Evolutionary conservation across 2,797 vertebrate species (phyloP).

Genomic region (Falco cherrug): DNA sequence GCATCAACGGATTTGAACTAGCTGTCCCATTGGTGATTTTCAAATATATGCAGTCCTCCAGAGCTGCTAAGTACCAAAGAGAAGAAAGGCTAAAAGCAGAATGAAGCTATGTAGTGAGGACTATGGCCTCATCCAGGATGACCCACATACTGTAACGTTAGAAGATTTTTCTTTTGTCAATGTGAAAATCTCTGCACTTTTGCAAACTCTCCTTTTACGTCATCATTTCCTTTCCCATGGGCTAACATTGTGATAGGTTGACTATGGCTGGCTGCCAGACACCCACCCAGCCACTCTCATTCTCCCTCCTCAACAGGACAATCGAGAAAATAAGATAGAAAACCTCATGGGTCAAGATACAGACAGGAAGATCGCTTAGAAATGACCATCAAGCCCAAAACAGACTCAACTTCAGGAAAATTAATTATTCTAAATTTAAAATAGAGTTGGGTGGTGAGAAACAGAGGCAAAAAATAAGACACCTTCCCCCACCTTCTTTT

Average conservation of each 20-base stretch:
- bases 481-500: fast-evolving
- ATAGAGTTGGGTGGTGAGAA: neutral
- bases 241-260: neutral
- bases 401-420: neutral
- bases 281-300: neutral
- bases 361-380: neutral
- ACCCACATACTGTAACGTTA: neutral
- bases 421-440: neutral
- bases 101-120: neutral
- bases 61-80: neutral
- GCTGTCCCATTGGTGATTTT: neutral
- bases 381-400: neutral
- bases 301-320: neutral
- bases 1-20: neutral
- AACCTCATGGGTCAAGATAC: neutral
- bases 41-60: neutral
- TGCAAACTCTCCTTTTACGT: neutral
- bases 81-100: neutral
- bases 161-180: neutral
- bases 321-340: neutral
- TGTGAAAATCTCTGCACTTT: neutral
- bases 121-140: neutral
- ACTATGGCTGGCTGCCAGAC: neutral
- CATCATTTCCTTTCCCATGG: neutral
- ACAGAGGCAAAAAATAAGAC: neutral